Evolutionary conservation across 2,888 invertebrate species (phyloP), one percentile per base, ranked within the genome.

Genomic region (Drosophila lacicola): DNA sequence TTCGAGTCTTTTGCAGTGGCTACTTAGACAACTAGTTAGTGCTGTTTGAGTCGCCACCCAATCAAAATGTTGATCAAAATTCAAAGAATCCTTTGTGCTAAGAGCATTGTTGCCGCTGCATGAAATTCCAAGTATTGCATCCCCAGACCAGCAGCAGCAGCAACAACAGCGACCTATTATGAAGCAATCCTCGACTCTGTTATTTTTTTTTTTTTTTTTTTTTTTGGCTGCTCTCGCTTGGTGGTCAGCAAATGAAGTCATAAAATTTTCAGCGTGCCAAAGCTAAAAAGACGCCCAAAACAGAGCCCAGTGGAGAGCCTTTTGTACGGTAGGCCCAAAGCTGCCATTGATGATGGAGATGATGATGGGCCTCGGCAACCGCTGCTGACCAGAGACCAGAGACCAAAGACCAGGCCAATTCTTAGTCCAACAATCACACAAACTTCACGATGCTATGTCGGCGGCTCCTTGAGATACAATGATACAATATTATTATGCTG

Each of bases 221-320:
- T 44, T 58, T 46, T 57, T 50, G 74, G 64, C 68, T 71, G 46
- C 79, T 72, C 74, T 82, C 82, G 74, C 84, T 78, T 87, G 86
- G 86, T 86, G 86, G 87, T 73, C 87, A 82, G 61, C 80, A 89
- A 87, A 89, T 87, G 85, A 87, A 87, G 87, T 87, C 87, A 87
- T 87, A 87, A 87, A 89, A 89, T 88, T 84, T 84, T 88, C 88
- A 84, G 84, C 88, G 83, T 88, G 88, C 83, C 83, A 84, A 88
- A 88, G 85, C 66, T 62, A 50, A 73, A 66, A 53, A 56, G 45
- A 58, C 47, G 45, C 41, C 70, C 62, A 68, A 71, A 68, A 69
- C 39, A 57, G 56, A 54, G 63, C 33, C 68, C 50, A 41, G 41
- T 41, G 41, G 17, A 41, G 41, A 17, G 57, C 49, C 73, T 69